Evolutionary conservation across 1,140 invertebrate genomes (phyloP), one percentile per base, ranked within the genome.

Genomic region (Psix sp.): DNA sequence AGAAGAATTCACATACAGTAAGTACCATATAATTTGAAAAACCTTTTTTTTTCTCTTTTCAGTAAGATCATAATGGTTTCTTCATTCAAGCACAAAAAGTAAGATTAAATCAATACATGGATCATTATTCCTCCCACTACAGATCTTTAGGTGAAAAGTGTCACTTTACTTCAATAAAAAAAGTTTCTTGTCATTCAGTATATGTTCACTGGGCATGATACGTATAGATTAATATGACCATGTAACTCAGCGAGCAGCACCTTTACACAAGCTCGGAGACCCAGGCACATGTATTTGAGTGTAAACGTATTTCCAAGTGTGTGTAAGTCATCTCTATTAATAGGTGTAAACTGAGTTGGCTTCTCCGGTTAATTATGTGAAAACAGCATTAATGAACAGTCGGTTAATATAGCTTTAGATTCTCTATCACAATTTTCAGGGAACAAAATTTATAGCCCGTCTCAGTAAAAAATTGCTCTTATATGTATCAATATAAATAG

Each of bases 321-420:
- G 63, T 33, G 48, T 56, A 56, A 45, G 56, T 67, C 67, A 67
- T 51, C 63, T 63, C 63, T 74, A 74, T 74, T 74, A 74, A 74
- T 74, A 68, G 63, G 54, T 59, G 63, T 59, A 59, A 65, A 67
- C 59, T 33, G 20, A 74, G 63, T 65, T 65, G 65, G 56, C 65
- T 67, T 35, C 59, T 67, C 48, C 56, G 59, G 20, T 68, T 74
- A 74, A 74, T 74, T 65, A 63, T 51, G 63, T 59, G 57, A 74
- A 68, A 63, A 62, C 71, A 68, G 51, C 52, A 67, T 65, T 74
- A 68, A 74, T 74, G 52, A 74, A 68, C 46, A 62, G 40, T 46
- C 29, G n/a, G 35, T 39, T 57, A 51, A 59, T 52, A 45, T 59
- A 59, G n/a, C 63, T 36, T 16, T 0, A 16, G 9, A 16, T 15